phyloP scores from a whole-genome alignment of 2,888 invertebrate species.

The Tanytarsus gracilentus region DNA sequence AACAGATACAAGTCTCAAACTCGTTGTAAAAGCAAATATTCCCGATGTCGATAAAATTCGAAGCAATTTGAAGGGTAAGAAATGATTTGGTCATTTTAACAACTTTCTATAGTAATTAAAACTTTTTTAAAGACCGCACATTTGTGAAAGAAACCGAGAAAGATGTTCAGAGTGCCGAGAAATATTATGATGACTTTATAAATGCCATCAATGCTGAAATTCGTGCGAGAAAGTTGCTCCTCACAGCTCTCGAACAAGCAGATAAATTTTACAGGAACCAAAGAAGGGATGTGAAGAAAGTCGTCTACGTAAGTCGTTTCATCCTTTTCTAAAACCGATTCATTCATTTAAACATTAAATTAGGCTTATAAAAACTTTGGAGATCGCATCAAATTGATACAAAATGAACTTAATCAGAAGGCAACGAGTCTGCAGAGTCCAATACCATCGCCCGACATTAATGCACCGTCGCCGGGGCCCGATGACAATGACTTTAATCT shows the following conservation, averaged over 20 bases:
- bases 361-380: conserved; percentile 95
- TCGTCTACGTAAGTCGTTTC: conserved; percentile 73
- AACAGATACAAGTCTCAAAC: conserved; percentile 58
- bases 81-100: conserved; percentile 25
- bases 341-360: conserved; percentile 23
- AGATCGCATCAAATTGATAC: conserved; percentile 72
- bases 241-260: conserved; percentile 70
- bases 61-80: conserved; percentile 67
- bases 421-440: conserved; percentile 61
- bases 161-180: conserved; percentile 74
- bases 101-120: not conserved
- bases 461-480: conserved; percentile 69
- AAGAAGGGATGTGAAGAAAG: conserved; percentile 88
- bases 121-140: conserved; percentile 55
- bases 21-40: conserved; percentile 45
- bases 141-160: conserved; percentile 80
- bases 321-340: not conserved
- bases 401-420: conserved; percentile 76
- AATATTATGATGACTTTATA: conserved; percentile 71
- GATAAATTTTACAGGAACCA: conserved; percentile 84
- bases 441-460: conserved; percentile 50
- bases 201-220: conserved; percentile 73
- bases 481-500: conserved; percentile 66
- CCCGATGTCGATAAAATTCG: conserved; percentile 71
- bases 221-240: conserved; percentile 64